phyloP scores from a whole-genome alignment of 2,888 invertebrate species.

The Stomorhina lunata region DNA sequence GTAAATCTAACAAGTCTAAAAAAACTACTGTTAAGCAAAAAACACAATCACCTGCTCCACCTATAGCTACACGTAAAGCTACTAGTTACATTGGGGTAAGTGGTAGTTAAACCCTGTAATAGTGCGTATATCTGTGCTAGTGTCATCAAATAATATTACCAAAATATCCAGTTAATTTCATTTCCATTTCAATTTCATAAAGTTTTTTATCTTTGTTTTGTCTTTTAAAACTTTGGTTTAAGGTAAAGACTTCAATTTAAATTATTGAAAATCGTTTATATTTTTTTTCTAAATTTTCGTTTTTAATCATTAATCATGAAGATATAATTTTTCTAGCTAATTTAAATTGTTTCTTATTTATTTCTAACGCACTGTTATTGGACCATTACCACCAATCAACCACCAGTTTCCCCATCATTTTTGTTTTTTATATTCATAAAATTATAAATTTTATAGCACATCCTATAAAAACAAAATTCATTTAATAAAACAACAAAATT shows the following conservation, averaged over 20 bases:
- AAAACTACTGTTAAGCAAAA: constrained; percentile 74
- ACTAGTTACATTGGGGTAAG: constrained; percentile 84
- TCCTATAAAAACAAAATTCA: neutral
- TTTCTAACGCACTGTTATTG: constrained; percentile 65
- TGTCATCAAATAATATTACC: constrained; percentile 13
- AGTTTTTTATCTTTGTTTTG: neutral
- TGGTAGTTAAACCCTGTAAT: constrained; percentile 65
- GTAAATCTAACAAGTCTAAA: constrained; percentile 56
- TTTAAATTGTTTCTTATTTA: constrained; percentile 7
- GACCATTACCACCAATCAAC: constrained; percentile 71
- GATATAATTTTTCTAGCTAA: neutral
- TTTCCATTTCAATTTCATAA: constrained; percentile 15
- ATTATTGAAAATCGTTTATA: neutral
- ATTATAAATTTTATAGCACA: neutral
- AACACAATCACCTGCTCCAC: constrained; percentile 80
- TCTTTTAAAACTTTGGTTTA: neutral
- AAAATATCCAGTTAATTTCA: constrained; percentile 18
- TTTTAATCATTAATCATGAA: neutral
- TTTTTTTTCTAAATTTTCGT: no score
- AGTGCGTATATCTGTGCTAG: constrained; percentile 59
- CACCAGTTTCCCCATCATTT: constrained; percentile 54
- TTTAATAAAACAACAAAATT: neutral
- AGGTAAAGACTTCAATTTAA: neutral
- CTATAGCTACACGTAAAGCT: constrained; percentile 82
- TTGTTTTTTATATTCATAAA: constrained; percentile 18